Evolutionary conservation across 2,888 invertebrate genomes (phyloP), one percentile per base, ranked within the genome.

Genomic region (Cremastinae sp.): DNA sequence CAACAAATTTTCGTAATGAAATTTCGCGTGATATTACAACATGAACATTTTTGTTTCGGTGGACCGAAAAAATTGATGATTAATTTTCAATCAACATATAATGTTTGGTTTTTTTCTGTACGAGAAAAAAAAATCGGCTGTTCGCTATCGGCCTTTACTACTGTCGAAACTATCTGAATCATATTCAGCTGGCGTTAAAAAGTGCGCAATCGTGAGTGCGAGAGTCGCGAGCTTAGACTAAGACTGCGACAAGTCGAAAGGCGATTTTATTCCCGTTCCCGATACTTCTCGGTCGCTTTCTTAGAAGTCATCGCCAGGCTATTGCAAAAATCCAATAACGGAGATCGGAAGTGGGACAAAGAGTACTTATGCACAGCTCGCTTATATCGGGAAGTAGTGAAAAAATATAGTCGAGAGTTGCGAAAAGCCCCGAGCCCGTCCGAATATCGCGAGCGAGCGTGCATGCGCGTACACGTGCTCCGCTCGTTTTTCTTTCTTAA

Each of bases 331-430:
- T 43, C 65, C 28, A 64, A 54, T 54, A 65, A 65, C 28, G 38
- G 20, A 22, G 43, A n/a, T 69, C 41, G 45, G 51, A 74, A 74
- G 64, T 69, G 64, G 69, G 51, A 74, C 64, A 69, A 20, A 66
- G 56, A n/a, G 14, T 38, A 20, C 16, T 9, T 41, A 65, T 28
- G 65, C 62, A 51, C 49, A 64, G 36, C 65, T 65, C 43, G 2
- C 28, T 28, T 28, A 5, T 28, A 28, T 28, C 28, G 28, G 28
- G 41, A 16, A 43, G 41, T 3, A 53, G 14, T 34, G 61, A 14
- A 41, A 34, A 64, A 51, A 20, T n/a, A 64, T 36, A 64, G 20
- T 3, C 9, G 18, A 20, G 14, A 64, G 51, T 22, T 51, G 64
- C 38, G 28, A 73, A 53, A 58, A 43, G 2, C 22, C n/a, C 16